A percentile compares a stretch with the other conserved stretches of the same genome.
phyloP scores from a whole-genome alignment of 1,140 invertebrate genomes.

The Cydia amplana region DNA sequence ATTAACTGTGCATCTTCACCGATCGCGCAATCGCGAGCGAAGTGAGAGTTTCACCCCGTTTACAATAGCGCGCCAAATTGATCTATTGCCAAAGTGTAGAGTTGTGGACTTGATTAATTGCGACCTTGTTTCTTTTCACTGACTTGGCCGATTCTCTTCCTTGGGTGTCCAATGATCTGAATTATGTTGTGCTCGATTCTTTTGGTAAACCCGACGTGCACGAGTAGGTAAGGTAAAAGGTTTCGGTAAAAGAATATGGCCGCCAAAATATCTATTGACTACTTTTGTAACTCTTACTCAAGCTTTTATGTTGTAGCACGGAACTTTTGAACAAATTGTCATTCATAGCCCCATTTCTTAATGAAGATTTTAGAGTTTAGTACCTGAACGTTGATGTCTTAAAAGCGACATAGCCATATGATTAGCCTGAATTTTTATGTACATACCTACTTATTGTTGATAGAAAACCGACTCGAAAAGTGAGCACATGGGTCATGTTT shows the following conservation, averaged over 20 bases:
- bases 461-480: too few species aligned
- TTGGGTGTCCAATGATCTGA: slow-evolving; percentile 1
- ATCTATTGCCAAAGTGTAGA: neutral
- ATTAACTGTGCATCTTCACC: neutral
- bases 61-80: slow-evolving; percentile 11
- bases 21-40: neutral
- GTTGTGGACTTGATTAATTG: neutral
- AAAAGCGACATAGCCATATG: too few species aligned
- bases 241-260: neutral
- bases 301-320: too few species aligned
- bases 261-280: too few species aligned
- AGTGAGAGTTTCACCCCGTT: slow-evolving; percentile 11
- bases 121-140: neutral
- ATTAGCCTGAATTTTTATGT: too few species aligned
- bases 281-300: too few species aligned
- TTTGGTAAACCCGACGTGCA: neutral
- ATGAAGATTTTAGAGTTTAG: too few species aligned
- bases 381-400: too few species aligned
- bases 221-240: neutral
- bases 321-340: too few species aligned
- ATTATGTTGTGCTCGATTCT: neutral
- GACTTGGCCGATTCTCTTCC: neutral
- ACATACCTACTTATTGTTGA: too few species aligned
- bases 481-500: too few species aligned
- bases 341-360: too few species aligned